These are phyloP conservation scores for Corapipo altera DNA, from an alignment of 2,113 vertebrate genomes.

Conservation along the genomic window DNA sequence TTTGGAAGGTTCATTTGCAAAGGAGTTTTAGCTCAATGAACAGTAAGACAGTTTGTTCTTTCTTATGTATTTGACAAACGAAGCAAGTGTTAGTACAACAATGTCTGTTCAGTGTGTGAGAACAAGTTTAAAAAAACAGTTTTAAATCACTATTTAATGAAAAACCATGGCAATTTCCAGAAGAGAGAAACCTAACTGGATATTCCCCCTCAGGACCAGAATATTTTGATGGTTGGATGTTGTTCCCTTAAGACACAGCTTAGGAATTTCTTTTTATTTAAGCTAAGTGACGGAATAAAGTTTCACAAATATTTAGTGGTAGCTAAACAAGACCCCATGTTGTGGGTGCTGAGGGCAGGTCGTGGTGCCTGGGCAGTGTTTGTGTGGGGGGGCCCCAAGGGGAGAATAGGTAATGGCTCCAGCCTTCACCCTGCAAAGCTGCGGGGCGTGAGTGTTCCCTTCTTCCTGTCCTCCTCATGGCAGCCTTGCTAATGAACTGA, in stretches of 20 bases:
- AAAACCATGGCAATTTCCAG: neutral
- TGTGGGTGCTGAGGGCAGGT: accelerated
- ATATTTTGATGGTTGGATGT: neutral
- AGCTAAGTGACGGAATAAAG: neutral
- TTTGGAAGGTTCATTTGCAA: neutral
- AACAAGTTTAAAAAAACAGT: neutral
- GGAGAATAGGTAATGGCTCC: neutral
- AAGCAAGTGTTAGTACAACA: neutral
- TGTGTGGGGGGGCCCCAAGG: too few relatives aligned
- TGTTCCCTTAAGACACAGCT: neutral
- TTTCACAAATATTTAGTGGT: neutral
- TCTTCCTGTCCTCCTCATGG: neutral
- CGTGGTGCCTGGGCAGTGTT: accelerated
- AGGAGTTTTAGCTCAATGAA: neutral
- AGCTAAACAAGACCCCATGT: neutral
- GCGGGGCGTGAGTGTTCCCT: neutral
- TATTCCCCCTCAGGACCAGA: neutral
- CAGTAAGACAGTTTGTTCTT: neutral
- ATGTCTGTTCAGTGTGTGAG: neutral
- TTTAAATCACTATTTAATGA: neutral
- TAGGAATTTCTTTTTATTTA: neutral
- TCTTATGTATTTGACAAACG: neutral
- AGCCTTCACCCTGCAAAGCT: neutral
- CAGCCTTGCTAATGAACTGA: neutral
- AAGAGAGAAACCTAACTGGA: neutral